phyloP scores from a whole-genome alignment of 2,888 invertebrate species.

The Eugnorisma glareosa region DNA sequence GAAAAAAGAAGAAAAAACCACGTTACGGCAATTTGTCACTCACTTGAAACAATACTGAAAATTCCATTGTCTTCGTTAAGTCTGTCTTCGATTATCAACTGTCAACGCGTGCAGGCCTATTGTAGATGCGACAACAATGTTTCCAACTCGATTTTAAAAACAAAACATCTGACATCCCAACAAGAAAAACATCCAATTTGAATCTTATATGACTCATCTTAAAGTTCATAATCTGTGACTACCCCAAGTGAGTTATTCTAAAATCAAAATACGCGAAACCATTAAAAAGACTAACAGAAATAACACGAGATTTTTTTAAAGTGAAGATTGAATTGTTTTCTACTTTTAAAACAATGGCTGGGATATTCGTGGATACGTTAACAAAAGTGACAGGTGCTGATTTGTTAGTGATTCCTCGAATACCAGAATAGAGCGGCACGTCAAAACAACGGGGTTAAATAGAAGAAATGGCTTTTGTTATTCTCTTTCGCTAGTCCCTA shows the following conservation, averaged over 20 bases:
- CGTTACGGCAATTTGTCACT: conserved; percentile 84
- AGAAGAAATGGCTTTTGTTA: conserved; percentile 80
- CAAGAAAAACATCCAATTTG: conserved; percentile 50
- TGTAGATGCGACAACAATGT: conserved; percentile 83
- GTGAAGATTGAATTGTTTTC: conserved; percentile 85
- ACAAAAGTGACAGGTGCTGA: conserved; percentile 87
- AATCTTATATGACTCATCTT: conserved; percentile 59
- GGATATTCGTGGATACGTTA: conserved; percentile 81
- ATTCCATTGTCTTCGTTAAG: conserved; percentile 80
- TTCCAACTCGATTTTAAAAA: conserved; percentile 63
- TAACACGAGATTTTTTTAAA: conserved; percentile 78
- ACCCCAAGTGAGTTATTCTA: conserved; percentile 69
- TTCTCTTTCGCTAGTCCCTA: conserved; percentile 70
- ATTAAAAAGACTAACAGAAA: conserved; percentile 80
- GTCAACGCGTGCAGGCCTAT: conserved; percentile 84
- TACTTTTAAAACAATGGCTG: conserved; percentile 83
- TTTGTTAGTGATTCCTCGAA: conserved; percentile 83
- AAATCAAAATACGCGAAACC: conserved; percentile 66
- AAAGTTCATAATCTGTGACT: conserved; percentile 58
- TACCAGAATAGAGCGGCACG: conserved; percentile 82
- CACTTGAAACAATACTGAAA: conserved; percentile 79
- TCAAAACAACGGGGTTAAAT: conserved; percentile 84
- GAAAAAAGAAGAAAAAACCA: conserved; percentile 72
- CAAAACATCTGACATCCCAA: conserved; percentile 57
- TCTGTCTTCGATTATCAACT: conserved; percentile 81